Evolutionary conservation across 2,888 invertebrate species (phyloP).

Genomic region (Chirona hameri): DNA sequence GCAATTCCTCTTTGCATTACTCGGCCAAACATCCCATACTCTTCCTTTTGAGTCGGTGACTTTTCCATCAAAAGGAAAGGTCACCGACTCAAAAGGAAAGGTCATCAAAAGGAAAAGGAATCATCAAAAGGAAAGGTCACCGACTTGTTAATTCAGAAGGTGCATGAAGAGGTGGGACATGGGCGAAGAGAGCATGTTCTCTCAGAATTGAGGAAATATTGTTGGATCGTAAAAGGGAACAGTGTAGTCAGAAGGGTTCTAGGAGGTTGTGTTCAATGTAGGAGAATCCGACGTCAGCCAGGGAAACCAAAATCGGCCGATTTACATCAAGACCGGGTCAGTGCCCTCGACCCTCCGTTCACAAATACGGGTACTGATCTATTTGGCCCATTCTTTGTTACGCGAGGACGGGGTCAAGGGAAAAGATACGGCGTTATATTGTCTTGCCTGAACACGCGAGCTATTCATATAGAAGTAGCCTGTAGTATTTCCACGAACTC

Average conservation of each 20-base stretch:
- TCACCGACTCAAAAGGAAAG: no score
- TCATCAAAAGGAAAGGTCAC: no score
- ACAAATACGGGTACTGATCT: conserved; percentile 28
- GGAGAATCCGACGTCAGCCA: background rate
- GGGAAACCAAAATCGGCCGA: conserved; percentile 13
- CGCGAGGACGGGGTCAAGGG: background rate
- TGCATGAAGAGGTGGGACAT: conserved; percentile 29
- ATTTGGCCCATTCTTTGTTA: conserved; percentile 30
- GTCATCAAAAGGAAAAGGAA: no score
- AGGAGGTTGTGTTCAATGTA: conserved; percentile 6
- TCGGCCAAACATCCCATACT: no score
- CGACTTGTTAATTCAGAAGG: conserved; percentile 1
- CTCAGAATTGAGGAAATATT: background rate
- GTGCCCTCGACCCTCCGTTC: conserved; percentile 14
- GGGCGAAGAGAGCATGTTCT: conserved; percentile 28
- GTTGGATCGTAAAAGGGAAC: conserved; percentile 26
- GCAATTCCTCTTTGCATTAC: no score
- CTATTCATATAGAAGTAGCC: conserved; percentile 27
- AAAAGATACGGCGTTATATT: conserved; percentile 29
- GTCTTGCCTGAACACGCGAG: conserved; percentile 23
- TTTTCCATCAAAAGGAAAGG: no score
- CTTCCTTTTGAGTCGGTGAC: no score
- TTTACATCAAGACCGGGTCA: background rate
- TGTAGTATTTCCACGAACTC: conserved; percentile 27
- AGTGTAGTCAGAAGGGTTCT: conserved; percentile 12